Percentiles rank a stretch among this genome's conserved stretches.
Conservation (phyloP, 1,140 invertebrate species). For the Anagrus nilaparvatae region DNA sequence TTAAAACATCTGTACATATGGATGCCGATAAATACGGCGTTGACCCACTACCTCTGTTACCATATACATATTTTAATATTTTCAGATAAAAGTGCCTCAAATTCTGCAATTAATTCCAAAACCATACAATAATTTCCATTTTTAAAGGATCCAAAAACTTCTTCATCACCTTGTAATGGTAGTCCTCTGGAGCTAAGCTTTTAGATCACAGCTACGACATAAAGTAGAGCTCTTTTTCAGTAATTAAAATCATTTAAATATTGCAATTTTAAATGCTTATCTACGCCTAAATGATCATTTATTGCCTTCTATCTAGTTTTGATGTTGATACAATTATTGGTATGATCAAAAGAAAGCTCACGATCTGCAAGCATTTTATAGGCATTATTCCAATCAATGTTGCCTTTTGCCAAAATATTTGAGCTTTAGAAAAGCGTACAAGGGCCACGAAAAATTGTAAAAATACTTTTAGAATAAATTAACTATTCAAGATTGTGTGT, state of each 20-base stretch:
- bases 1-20: conserved; percentile 31
- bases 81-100: conserved; percentile 29
- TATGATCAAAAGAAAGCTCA: neutral
- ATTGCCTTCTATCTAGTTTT: neutral
- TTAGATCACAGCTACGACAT: neutral
- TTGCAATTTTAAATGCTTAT: neutral
- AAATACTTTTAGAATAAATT: conserved; percentile 1
- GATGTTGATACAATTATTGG: neutral
- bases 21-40: conserved; percentile 28
- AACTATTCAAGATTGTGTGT: neutral
- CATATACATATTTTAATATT: conserved; percentile 27
- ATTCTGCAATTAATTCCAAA: conserved; percentile 29
- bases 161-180: conserved; percentile 23
- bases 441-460: conserved; percentile 1
- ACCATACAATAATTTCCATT: conserved; percentile 28
- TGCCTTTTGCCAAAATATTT: neutral
- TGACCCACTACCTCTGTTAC: conserved; percentile 25
- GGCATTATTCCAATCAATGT: neutral
- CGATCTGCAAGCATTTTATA: neutral
- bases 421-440: neutral
- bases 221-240: neutral
- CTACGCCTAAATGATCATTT: no score
- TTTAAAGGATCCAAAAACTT: conserved; percentile 22
- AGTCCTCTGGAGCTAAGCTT: conserved; percentile 15
- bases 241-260: neutral